phyloP scores from a whole-genome alignment of 2,888 invertebrate species.

The Trichogramma dendrolimi region DNA sequence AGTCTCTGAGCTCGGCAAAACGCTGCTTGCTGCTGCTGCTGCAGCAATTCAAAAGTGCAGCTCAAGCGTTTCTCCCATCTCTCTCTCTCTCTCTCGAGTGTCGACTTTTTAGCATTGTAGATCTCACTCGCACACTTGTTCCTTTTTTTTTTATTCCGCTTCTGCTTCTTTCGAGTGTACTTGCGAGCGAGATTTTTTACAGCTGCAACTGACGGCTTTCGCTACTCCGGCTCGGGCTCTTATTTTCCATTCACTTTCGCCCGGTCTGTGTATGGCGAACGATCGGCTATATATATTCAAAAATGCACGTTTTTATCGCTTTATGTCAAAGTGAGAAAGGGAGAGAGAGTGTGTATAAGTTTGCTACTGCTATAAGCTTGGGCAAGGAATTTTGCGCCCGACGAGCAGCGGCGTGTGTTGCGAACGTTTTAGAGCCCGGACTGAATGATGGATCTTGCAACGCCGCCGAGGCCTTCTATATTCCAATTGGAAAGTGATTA shows the following conservation, averaged over 20 bases:
- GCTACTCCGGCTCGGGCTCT: not conserved
- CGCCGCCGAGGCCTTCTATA: conserved; percentile 39
- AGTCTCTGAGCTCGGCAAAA: too few relatives aligned
- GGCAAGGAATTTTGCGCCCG: too few relatives aligned
- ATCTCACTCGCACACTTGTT: too few relatives aligned
- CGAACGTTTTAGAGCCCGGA: conserved; percentile 43
- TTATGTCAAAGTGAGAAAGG: not conserved
- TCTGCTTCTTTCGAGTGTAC: too few relatives aligned
- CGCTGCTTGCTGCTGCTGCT: conserved; percentile 12
- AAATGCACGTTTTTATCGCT: conserved; percentile 12
- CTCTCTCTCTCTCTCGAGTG: conserved; percentile 27
- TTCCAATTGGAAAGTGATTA: conserved; percentile 53
- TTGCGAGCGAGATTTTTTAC: too few relatives aligned
- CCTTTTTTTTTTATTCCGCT: too few relatives aligned
- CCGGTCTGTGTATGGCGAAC: too few relatives aligned
- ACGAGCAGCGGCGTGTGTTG: conserved; percentile 35
- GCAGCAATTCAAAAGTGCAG: conserved; percentile 50
- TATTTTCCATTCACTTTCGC: not conserved
- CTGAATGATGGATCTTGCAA: conserved; percentile 32
- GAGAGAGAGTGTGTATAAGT: not conserved
- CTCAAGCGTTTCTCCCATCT: conserved; percentile 49
- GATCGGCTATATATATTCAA: conserved; percentile 1
- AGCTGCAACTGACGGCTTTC: conserved; percentile 19
- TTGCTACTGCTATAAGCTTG: too few relatives aligned
- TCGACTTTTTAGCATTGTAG: not conserved